phyloP scores from a whole-genome alignment of 2,797 vertebrate genomes.

The Tamandua tetradactyla region DNA sequence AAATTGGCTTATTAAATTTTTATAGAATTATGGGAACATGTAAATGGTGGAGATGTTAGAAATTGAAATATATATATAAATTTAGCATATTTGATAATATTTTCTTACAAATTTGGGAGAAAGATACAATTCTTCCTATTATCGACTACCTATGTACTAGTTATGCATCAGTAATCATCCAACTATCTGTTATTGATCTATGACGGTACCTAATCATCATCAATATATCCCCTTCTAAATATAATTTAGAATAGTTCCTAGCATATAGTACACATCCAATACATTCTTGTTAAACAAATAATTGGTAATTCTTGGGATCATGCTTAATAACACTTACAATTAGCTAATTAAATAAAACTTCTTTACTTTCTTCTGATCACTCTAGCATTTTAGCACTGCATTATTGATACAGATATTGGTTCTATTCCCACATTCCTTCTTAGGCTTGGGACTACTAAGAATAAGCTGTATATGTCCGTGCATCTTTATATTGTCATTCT shows the following conservation, averaged over 20 bases:
- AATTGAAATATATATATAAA: background rate
- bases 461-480: background rate
- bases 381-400: background rate
- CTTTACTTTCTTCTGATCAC: background rate
- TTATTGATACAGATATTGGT: background rate
- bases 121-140: background rate
- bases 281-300: conserved; percentile 32
- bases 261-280: background rate
- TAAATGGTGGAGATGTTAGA: background rate
- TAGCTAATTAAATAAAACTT: background rate
- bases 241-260: background rate
- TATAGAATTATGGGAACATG: background rate
- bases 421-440: background rate
- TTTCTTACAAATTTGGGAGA: conserved; percentile 1
- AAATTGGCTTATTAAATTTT: no score
- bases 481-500: background rate
- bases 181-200: background rate
- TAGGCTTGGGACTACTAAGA: background rate
- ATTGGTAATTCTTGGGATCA: background rate
- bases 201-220: background rate
- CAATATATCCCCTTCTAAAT: background rate
- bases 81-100: background rate
- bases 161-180: background rate
- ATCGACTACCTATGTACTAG: background rate
- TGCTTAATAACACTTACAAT: background rate